Evolutionary conservation across 2,888 invertebrate species (phyloP).

Genomic region (Allygus modestus): DNA sequence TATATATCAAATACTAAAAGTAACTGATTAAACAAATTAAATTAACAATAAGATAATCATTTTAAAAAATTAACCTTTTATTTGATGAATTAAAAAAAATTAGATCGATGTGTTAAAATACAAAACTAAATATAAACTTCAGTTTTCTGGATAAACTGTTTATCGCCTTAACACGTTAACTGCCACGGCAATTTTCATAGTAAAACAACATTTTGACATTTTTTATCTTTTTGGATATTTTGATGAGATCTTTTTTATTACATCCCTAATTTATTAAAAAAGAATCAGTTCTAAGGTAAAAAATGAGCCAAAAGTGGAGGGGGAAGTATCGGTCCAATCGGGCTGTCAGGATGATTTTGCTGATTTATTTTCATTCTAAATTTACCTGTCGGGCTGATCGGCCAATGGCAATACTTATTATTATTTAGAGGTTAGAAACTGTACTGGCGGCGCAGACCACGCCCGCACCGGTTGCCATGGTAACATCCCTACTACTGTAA

Average conservation of each 20-base stretch:
- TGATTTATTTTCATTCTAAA: neutral
- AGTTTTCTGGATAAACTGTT: too few relatives aligned
- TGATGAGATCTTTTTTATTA: neutral
- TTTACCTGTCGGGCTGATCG: neutral
- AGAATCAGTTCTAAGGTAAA: neutral
- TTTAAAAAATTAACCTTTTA: too few relatives aligned
- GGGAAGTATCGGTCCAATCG: neutral
- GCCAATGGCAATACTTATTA: neutral
- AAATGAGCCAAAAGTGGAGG: neutral
- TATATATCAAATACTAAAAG: too few relatives aligned
- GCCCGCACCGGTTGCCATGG: too few relatives aligned
- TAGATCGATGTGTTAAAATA: too few relatives aligned
- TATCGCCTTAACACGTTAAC: neutral
- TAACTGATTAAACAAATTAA: too few relatives aligned
- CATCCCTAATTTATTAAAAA: neutral
- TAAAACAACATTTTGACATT: neutral
- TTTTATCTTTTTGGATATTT: neutral
- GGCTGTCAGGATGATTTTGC: neutral
- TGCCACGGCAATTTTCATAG: neutral
- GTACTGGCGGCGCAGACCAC: neutral
- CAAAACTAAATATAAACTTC: too few relatives aligned
- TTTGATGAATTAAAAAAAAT: too few relatives aligned
- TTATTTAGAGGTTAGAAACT: neutral
- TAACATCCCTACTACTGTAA: neutral
- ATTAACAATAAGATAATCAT: too few relatives aligned